Percentiles rank a stretch among this genome's conserved stretches.
These are phyloP conservation scores for Cervus canadensis DNA, from an alignment of 2,113 vertebrate genomes.

Conservation along the genomic window DNA sequence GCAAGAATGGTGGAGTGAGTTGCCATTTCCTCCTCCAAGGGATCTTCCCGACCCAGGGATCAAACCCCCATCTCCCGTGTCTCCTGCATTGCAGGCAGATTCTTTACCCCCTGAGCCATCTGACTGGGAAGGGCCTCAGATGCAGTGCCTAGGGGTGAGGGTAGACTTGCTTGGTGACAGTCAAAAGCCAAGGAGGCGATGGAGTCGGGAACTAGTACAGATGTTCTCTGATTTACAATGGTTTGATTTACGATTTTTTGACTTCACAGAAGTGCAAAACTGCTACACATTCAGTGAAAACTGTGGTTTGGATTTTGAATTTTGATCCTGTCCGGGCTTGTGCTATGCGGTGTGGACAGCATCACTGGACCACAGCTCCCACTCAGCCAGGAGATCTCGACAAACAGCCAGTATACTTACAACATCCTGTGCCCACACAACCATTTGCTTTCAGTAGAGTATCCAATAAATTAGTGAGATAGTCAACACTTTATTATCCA, in stretches of 20 bases:
- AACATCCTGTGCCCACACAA: neutral
- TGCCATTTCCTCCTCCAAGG: neutral
- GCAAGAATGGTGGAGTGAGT: neutral
- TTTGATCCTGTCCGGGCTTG: neutral
- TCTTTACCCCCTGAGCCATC: neutral
- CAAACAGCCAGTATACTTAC: neutral
- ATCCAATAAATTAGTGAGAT: neutral
- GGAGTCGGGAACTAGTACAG: neutral
- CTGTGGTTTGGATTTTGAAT: neutral
- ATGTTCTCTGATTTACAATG: neutral
- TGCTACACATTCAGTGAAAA: neutral
- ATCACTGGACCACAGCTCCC: neutral
- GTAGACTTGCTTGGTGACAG: neutral
- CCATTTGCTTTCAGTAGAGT: neutral
- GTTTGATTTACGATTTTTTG: neutral
- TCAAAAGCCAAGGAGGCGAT: neutral
- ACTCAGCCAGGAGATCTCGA: neutral
- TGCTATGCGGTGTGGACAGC: accelerated
- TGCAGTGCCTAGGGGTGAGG: neutral
- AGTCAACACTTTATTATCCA: neutral
- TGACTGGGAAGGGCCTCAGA: neutral
- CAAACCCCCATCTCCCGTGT: neutral
- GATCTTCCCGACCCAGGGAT: neutral
- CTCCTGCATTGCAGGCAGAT: neutral
- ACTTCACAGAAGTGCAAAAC: neutral